Conservation (phyloP, 2,888 invertebrate species). For the Limnephilus marmoratus region DNA sequence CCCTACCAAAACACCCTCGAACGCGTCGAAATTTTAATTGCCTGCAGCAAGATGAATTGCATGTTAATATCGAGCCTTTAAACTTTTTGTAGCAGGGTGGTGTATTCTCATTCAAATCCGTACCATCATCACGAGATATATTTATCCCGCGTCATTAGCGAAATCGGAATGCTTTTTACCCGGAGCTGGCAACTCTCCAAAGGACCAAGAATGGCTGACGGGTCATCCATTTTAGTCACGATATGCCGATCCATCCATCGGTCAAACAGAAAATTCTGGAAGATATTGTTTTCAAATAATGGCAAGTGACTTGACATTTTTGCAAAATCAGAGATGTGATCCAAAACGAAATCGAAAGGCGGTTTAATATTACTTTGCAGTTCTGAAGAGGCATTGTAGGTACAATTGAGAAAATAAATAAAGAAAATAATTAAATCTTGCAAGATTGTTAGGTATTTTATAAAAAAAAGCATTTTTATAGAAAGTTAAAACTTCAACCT, state of each 20-base stretch:
- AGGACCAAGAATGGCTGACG: constrained; percentile 57
- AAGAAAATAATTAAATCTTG: no score
- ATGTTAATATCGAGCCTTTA: not conserved
- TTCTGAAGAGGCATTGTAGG: not conserved
- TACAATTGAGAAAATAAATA: no score
- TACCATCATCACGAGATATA: constrained; percentile 25
- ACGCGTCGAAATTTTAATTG: not conserved
- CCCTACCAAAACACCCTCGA: not conserved
- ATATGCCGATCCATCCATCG: constrained; percentile 57
- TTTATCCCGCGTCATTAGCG: constrained; percentile 59
- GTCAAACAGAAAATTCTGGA: constrained; percentile 47
- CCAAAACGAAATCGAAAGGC: not conserved
- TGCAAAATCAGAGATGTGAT: not conserved
- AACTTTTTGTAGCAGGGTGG: not conserved
- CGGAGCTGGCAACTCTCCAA: constrained; percentile 60
- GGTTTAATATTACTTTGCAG: not conserved
- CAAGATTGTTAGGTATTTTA: no score
- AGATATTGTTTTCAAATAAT: constrained; percentile 56
- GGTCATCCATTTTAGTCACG: constrained; percentile 63
- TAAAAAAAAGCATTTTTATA: no score
- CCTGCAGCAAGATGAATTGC: not conserved
- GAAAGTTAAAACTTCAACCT: no score
- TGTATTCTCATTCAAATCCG: constrained; percentile 38
- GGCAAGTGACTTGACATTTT: constrained; percentile 47
- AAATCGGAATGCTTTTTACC: constrained; percentile 62